Conservation (phyloP, 2,888 invertebrate genomes). For the Prenolepis imparis region DNA sequence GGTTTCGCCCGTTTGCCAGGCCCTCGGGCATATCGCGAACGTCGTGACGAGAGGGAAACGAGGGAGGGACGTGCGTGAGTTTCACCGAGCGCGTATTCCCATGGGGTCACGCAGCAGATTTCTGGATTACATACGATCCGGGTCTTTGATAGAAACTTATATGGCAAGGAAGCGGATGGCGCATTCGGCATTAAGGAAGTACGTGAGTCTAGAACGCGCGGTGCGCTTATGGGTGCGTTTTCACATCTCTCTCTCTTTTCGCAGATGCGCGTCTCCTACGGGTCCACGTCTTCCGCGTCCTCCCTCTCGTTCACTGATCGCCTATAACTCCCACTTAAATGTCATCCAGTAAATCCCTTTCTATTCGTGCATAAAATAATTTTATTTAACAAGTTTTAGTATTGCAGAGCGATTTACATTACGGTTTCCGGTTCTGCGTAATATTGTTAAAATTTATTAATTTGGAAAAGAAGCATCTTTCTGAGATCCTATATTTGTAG, state of each 20-base stretch:
- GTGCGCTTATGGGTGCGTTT: constrained; percentile 81
- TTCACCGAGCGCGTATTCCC: constrained; percentile 80
- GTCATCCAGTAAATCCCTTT: constrained; percentile 47
- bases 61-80: constrained; percentile 75
- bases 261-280: constrained; percentile 63
- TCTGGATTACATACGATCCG: constrained; percentile 84
- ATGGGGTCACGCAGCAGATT: constrained; percentile 80
- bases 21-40: constrained; percentile 59
- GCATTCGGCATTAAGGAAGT: constrained; percentile 84
- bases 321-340: constrained; percentile 61
- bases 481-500: neutral
- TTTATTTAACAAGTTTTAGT: neutral
- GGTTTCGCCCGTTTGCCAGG: constrained; percentile 63
- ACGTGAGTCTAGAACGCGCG: constrained; percentile 82
- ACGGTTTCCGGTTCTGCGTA: neutral
- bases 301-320: constrained; percentile 51
- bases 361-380: constrained; percentile 44
- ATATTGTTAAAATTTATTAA: neutral
- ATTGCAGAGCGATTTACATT: neutral
- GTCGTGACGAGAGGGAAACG: constrained; percentile 21
- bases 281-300: constrained; percentile 49
- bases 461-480: neutral
- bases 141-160: constrained; percentile 84
- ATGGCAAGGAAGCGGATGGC: constrained; percentile 83
- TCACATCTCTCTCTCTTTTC: constrained; percentile 55